Percentiles rank a stretch among this genome's conserved stretches.
Conservation (phyloP, 2,797 vertebrate genomes). For the Catostomus latipinnis region DNA sequence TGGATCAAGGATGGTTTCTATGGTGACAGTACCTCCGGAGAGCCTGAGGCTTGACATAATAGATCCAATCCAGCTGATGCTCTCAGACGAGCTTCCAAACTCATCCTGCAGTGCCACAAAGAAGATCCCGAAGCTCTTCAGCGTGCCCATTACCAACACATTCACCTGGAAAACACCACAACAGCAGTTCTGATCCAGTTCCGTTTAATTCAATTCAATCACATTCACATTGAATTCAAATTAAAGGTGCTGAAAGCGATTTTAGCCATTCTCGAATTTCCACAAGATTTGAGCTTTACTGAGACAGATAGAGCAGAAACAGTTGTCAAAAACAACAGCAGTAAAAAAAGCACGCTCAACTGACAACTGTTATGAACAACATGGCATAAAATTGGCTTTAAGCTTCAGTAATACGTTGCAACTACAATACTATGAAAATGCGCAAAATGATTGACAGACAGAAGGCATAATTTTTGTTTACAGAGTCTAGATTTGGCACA, state of each 20-base stretch:
- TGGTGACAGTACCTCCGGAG: slow-evolving; percentile 81
- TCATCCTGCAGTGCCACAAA: slow-evolving; percentile 93
- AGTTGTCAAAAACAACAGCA: no score
- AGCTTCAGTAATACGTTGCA: no score
- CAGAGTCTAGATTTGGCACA: no score
- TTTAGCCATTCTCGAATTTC: no score
- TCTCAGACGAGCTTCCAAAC: slow-evolving; percentile 87
- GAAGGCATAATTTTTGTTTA: no score
- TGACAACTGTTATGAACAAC: no score
- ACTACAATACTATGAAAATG: no score
- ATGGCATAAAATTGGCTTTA: no score
- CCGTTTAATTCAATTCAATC: neutral
- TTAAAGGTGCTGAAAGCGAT: neutral
- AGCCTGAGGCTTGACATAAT: slow-evolving; percentile 92
- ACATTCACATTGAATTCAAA: neutral
- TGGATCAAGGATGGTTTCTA: slow-evolving; percentile 40
- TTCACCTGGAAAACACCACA: slow-evolving; percentile 82
- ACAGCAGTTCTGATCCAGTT: neutral
- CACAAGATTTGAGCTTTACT: no score
- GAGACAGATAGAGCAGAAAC: no score
- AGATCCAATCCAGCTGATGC: slow-evolving; percentile 93
- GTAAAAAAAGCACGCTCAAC: no score
- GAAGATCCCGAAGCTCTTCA: slow-evolving; percentile 93
- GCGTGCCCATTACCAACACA: slow-evolving; percentile 88
- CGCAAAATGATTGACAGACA: no score